Evolutionary conservation across 2,113 vertebrate species (phyloP).

Genomic region (Mormoops blainvillei): DNA sequence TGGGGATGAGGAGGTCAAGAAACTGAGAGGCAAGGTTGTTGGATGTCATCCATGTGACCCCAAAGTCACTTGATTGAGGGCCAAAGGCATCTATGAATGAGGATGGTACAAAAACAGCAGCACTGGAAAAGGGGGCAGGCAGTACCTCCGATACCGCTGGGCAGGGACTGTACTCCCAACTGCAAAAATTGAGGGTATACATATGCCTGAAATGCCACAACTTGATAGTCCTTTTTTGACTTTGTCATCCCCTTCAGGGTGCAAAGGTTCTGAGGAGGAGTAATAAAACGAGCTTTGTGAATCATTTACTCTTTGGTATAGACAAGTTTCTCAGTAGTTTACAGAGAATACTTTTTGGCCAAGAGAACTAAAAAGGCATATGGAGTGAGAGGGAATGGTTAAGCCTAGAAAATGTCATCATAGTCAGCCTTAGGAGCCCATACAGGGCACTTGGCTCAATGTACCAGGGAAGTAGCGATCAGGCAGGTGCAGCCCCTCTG

Average conservation of each 20-base stretch:
- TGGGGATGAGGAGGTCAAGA: background rate
- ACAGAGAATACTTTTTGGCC: conserved; percentile 45
- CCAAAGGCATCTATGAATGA: background rate
- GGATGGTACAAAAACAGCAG: background rate
- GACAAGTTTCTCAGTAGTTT: conserved; percentile 45
- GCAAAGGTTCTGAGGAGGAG: conserved; percentile 38
- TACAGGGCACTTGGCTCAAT: conserved; percentile 27
- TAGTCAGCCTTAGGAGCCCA: conserved; percentile 39
- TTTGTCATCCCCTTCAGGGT: conserved; percentile 24
- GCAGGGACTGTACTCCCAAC: background rate
- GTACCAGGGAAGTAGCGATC: background rate
- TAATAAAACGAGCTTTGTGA: background rate
- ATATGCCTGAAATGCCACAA: background rate
- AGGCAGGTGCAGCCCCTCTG: background rate
- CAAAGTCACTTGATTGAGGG: background rate
- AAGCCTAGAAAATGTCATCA: conserved; percentile 69
- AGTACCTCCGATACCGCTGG: background rate
- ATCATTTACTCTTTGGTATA: conserved; percentile 45
- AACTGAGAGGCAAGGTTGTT: background rate
- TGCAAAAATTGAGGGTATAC: background rate
- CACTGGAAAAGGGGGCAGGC: background rate
- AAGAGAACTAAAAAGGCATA: conserved; percentile 56
- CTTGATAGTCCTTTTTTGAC: background rate
- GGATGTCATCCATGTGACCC: background rate
- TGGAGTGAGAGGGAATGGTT: conserved; percentile 63